Base-by-base conservation (phyloP, 2,888 invertebrate species). In the Aleiodes alternator region DNA sequence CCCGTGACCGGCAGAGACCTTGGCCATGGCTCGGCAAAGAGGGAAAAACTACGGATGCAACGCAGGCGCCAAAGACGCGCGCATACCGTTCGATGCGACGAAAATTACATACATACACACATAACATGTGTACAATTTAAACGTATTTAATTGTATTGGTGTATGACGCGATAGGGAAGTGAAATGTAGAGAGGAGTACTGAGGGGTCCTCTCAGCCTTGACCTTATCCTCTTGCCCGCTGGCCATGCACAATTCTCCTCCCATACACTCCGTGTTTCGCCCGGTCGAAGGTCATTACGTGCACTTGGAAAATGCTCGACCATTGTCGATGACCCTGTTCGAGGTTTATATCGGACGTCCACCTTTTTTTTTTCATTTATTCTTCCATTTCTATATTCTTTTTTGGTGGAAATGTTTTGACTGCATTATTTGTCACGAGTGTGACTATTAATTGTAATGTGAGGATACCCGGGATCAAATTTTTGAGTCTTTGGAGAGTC, bases 1-100 rank as follows among this genome's bases (percentile, higher is more conserved):
- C 88, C 88, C 88, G 88, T 88, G 88, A 88, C 88, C 88, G 87
- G 81, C 77, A 81, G 82, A 78, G 86, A 87, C 87, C 88, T 88
- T 88, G 88, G 85, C 88, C 87, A 86, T 88, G 87, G 87, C 85
- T 84, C 79, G 78, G 5, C 12, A 7, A 38, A 38, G 43, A 64
- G 64, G 64, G 48, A 64, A 64, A 64, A 64, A 16, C 56, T 56
- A 73, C 78, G 79, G 82, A 80, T 83, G 82, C 78, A 84, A 86
- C 85, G 86, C 87, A 86, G 82, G 85, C 86, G 85, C 82, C 82
- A 78, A 71, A 48, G 78, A 81, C 81, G 83, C 84, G 82, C 82
- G 83, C 83, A 80, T 78, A 76, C 81, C 81, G 80, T 77, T 79
- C 80, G 77, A 79, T 81, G 72, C 77, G 75, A 79, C 70, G 73